A percentile compares a stretch with the other conserved stretches of the same genome.
phyloP scores from a whole-genome alignment of 2,113 vertebrate species.

The Mustelus asterias region DNA sequence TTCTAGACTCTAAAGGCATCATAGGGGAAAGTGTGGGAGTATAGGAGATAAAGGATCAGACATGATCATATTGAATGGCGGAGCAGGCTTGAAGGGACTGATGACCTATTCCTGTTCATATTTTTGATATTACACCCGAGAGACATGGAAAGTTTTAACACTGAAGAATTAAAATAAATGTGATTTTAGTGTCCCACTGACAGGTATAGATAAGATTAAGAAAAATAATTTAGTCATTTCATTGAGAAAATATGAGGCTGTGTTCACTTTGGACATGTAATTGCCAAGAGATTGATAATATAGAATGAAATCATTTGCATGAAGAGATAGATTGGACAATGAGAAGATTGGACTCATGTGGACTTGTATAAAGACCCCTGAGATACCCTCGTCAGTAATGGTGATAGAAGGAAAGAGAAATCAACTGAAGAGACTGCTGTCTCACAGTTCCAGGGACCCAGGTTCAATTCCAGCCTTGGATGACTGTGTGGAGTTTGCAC shows the following conservation, averaged over 20 bases:
- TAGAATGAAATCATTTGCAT: background rate
- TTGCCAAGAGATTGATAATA: background rate
- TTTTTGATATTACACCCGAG: background rate
- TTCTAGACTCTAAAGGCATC: too few relatives aligned
- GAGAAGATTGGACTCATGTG: background rate
- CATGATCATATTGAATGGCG: too few relatives aligned
- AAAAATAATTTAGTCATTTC: background rate
- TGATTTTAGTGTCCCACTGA: background rate
- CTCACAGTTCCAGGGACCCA: too few relatives aligned
- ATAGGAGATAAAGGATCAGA: too few relatives aligned
- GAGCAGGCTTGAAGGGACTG: too few relatives aligned
- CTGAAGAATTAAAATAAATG: background rate
- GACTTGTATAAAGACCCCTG: background rate
- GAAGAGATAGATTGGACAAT: background rate
- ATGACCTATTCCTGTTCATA: too few relatives aligned
- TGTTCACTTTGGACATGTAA: background rate
- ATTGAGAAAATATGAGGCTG: background rate
- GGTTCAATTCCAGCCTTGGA: too few relatives aligned
- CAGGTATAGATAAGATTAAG: background rate
- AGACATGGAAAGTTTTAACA: background rate
- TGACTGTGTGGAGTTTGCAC: too few relatives aligned
- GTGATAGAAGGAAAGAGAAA: background rate
- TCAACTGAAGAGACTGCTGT: background rate
- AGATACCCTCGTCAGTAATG: background rate
- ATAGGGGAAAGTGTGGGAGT: too few relatives aligned